phyloP scores from a whole-genome alignment of 2,113 vertebrate species.

The Nyctibius bracteatus region DNA sequence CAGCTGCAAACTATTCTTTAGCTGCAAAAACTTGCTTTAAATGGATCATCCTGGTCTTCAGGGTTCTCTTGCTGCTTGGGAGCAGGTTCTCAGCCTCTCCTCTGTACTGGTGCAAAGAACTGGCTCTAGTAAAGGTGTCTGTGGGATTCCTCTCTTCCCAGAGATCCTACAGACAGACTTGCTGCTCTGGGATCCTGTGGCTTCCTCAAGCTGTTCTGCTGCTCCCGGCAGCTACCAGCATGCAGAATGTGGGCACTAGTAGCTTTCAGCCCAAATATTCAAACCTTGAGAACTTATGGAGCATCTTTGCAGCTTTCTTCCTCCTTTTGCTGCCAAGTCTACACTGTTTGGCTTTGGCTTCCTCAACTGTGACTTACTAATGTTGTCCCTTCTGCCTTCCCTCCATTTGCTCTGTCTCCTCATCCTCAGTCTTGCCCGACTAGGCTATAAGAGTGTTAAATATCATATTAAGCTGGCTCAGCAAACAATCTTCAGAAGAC shows the following conservation, averaged over 20 bases:
- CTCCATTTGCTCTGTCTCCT: background rate
- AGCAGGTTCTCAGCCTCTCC: background rate
- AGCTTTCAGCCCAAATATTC: background rate
- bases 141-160: background rate
- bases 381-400: background rate
- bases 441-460: background rate
- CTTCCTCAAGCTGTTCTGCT: background rate
- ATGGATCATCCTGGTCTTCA: background rate
- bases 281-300: background rate
- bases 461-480: accelerated
- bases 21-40: background rate
- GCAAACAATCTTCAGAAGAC: background rate
- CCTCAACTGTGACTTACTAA: background rate
- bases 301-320: background rate
- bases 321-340: background rate
- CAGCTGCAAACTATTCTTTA: background rate
- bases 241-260: background rate
- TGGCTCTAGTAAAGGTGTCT: background rate
- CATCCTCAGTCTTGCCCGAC: background rate
- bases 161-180: background rate
- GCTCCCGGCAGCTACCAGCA: background rate
- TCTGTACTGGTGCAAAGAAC: background rate
- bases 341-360: background rate
- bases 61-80: background rate
- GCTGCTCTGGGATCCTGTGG: background rate